Percentiles rank a stretch among this genome's conserved stretches.
Conservation (phyloP, 2,797 vertebrate species). For the Pelodytes ibericus region DNA sequence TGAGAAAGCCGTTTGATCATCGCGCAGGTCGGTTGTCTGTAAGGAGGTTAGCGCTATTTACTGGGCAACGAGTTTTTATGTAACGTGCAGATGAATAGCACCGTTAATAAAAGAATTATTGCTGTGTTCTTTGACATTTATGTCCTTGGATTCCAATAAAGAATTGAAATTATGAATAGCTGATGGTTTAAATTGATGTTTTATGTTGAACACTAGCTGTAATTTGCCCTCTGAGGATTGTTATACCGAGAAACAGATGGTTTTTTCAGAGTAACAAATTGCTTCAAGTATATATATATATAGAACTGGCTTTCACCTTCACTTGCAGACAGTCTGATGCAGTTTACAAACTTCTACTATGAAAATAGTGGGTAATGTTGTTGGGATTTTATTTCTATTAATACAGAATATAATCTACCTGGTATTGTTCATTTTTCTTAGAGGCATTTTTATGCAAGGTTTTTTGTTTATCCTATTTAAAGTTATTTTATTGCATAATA, state of each 20-base stretch:
- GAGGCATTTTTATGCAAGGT: no score
- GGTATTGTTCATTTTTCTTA: no score
- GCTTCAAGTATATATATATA: constrained; percentile 73
- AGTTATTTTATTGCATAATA: no score
- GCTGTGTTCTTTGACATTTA: constrained; percentile 83
- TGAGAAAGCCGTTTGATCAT: constrained; percentile 1
- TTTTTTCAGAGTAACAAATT: constrained; percentile 87
- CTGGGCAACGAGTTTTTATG: constrained; percentile 81
- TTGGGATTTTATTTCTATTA: no score
- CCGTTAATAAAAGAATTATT: constrained; percentile 87
- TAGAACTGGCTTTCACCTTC: constrained; percentile 76
- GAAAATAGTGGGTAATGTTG: neutral
- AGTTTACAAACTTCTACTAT: constrained; percentile 33
- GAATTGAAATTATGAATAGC: constrained; percentile 90
- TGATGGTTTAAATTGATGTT: constrained; percentile 91
- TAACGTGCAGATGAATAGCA: constrained; percentile 85
- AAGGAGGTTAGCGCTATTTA: constrained; percentile 79
- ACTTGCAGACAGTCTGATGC: constrained; percentile 52
- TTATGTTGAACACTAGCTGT: constrained; percentile 87
- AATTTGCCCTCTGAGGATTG: constrained; percentile 87
- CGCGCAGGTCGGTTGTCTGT: constrained; percentile 76
- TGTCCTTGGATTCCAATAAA: constrained; percentile 86
- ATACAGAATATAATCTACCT: no score
- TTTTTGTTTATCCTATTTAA: no score
- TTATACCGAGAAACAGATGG: constrained; percentile 88